Base-by-base conservation (phyloP, 2,888 invertebrate genomes). In the Amphiduros pacificus region DNA sequence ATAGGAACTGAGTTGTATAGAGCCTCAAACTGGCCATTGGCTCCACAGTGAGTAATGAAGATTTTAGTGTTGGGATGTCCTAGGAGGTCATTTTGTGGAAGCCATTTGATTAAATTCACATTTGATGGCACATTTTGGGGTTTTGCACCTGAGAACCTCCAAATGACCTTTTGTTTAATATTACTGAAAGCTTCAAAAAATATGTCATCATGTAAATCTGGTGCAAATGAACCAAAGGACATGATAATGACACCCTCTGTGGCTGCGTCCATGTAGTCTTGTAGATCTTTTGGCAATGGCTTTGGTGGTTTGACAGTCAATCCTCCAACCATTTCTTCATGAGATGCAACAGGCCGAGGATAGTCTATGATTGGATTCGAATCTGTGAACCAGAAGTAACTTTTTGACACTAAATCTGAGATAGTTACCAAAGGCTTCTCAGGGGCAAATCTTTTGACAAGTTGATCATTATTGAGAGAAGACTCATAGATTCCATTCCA, bases 21-120 rank as follows among this genome's bases (percentile, higher is more conserved):
- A 11, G 64, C 67, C 52, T 73, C 71, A 57, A 60, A 65, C 9
- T 61, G 61, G 1, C 71, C 67, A 41, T 65, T 67, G 28, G 49
- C 61, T 1, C 73, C 73, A 51, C 71, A 71, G 48, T 73, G 73
- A 14, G 70, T 64, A 11, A 73, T 63, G 52, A 73, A 69, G 20
- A 69, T 51, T 60, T 66, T 67, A 3, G 62, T 60, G 26, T 69
- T 71, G 1, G 48, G 49, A 50, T 73, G 70, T 17, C 57, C 69
- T 22, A 73, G 66, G 1, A 73, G 53, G 41, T 71, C 69, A 36
- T 68, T 67, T 48, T 73, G 70, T 14, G 72, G 73, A 24, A 72
- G 31, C 73, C 73, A 73, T 4, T 59, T 27, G 14, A 60, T 31
- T 5, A 55, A 28, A 20, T 63, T 26, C 1, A 70, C 55, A 40